Base-by-base conservation (phyloP, 2,113 vertebrate species). In the Xiphophorus maculatus region DNA sequence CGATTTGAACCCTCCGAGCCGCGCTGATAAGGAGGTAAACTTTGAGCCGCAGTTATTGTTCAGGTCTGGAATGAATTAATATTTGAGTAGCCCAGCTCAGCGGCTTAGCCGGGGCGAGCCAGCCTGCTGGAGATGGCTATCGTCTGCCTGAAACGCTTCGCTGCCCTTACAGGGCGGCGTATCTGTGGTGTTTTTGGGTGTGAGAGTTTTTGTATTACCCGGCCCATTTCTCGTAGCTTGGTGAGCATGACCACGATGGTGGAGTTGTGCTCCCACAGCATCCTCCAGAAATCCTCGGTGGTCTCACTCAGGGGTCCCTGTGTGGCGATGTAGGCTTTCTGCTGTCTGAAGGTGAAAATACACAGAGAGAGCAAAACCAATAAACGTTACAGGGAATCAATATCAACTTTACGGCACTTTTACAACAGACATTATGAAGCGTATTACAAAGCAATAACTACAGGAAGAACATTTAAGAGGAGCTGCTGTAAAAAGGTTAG, bases 241-340 rank as follows among this genome's bases (percentile, higher is more conserved):
- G 97, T 98, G 91, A 98, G 93, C 97, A 98, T 98, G 93, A 98
- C 97, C 65, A 98, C 95, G 73, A 98, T 98, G 91, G 97, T 98
- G 81, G 97, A 98, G 87, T 98, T 97, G 94, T 98, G 96, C 84
- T 98, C 97, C 97, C 97, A 98, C 13, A 98, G 93, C 97, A 98
- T 98, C 84, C 97, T 95, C 97, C 97, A 98, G 95, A 98, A 98
- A 93, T 98, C 97, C 91, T 98, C 97, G 0, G 97, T 98, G 93
- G 97, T 98, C 94, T 98, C 97, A 0, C 97, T 95, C 93, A 98
- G 93, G 0, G 97, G 97, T 67, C 97, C 97, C 92, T 98, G 97
- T 0, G 97, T 98, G 84, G 97, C 97, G 71, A 98, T 95, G 94
- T 98, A 98, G 73, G 97, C 97, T 92, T 97, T 98, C 92, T 98